A percentile compares a stretch with the other conserved stretches of the same genome.
Evolutionary conservation across 2,888 invertebrate species (phyloP).

Genomic region (Chloroclystis v-ata): DNA sequence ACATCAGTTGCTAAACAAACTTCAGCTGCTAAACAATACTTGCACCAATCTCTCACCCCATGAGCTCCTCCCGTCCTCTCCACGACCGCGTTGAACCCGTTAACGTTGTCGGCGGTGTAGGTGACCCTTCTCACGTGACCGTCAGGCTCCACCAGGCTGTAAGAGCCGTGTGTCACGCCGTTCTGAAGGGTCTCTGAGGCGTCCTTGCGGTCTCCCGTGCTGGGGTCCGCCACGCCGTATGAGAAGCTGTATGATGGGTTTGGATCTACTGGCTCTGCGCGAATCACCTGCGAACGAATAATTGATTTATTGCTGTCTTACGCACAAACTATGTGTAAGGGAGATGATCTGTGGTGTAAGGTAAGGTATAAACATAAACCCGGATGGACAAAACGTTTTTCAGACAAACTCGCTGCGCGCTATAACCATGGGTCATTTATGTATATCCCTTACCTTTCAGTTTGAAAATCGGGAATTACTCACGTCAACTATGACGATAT

Average conservation of each 20-base stretch:
- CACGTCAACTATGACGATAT: too few relatives aligned
- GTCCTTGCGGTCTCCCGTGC: constrained; percentile 74
- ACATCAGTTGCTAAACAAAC: too few relatives aligned
- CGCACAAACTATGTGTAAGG: too few relatives aligned
- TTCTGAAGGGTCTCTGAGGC: constrained; percentile 71
- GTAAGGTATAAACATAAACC: too few relatives aligned
- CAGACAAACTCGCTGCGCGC: too few relatives aligned
- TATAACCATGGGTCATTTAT: too few relatives aligned
- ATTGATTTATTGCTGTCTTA: too few relatives aligned
- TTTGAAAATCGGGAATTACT: too few relatives aligned
- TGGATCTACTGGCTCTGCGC: constrained; percentile 70
- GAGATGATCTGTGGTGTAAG: too few relatives aligned
- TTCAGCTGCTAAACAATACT: background rate
- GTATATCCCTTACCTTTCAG: too few relatives aligned
- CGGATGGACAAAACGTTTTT: too few relatives aligned
- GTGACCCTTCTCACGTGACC: constrained; percentile 71
- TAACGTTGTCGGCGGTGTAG: constrained; percentile 74
- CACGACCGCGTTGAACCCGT: constrained; percentile 75
- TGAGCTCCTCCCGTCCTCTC: constrained; percentile 68
- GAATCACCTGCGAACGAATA: constrained; percentile 48
- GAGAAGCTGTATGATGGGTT: constrained; percentile 75
- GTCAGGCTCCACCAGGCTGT: constrained; percentile 74
- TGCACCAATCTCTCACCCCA: constrained; percentile 40
- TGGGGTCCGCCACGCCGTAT: constrained; percentile 71
- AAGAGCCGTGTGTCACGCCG: constrained; percentile 74